phyloP scores from a whole-genome alignment of 1,140 invertebrate species.

The Trigoniulus corallinus region DNA sequence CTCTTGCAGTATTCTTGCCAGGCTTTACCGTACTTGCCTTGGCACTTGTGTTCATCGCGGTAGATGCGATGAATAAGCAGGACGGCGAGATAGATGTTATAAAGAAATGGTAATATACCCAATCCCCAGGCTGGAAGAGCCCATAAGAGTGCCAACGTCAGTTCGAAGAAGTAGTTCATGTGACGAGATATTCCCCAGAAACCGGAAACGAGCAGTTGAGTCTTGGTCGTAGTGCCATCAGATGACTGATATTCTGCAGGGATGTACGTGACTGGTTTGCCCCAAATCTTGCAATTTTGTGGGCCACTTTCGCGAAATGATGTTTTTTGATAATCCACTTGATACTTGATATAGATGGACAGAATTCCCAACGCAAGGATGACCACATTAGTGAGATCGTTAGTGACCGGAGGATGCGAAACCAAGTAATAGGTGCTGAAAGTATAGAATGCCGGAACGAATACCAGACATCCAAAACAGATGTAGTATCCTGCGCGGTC shows the following conservation, averaged over 20 bases:
- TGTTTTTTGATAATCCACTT: constrained; percentile 26
- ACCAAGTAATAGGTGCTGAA: constrained; percentile 35
- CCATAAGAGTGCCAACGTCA: constrained; percentile 35
- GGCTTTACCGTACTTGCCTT: constrained; percentile 35
- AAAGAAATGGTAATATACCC: constrained; percentile 34
- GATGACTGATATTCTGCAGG: constrained; percentile 26
- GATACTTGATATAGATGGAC: constrained; percentile 35
- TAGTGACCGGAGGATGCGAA: constrained; percentile 21
- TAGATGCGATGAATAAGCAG: constrained; percentile 35
- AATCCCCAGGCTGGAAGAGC: constrained; percentile 28
- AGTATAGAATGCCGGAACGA: constrained; percentile 37
- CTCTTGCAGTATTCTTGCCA: constrained; percentile 36
- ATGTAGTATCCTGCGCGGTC: constrained; percentile 43
- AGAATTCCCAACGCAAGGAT: constrained; percentile 27
- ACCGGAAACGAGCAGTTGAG: constrained; percentile 35
- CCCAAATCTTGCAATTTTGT: constrained; percentile 34
- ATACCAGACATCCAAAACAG: constrained; percentile 41
- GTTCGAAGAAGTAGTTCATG: constrained; percentile 41
- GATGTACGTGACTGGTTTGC: constrained; percentile 29
- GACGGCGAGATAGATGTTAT: constrained; percentile 33
- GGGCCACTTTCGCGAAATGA: too few species aligned
- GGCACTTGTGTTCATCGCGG: constrained; percentile 40
- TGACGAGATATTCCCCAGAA: constrained; percentile 42
- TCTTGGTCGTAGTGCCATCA: constrained; percentile 12
- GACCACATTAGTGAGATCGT: constrained; percentile 14